These are phyloP conservation scores for Deroptyus accipitrinus DNA, from an alignment of 2,113 vertebrate species.

Conservation along the genomic window DNA sequence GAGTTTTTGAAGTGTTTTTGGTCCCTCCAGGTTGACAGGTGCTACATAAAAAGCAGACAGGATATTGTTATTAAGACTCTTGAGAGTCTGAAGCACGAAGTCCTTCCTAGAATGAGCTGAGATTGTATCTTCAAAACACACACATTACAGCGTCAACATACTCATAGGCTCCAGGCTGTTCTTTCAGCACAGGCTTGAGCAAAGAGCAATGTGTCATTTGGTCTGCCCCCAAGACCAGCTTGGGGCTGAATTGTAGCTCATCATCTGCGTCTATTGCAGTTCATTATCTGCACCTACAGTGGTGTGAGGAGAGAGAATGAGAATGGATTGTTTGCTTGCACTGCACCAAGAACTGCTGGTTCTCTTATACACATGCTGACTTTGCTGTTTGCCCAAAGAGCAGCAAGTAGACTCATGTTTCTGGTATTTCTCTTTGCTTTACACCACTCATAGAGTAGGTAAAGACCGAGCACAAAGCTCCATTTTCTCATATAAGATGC, in stretches of 20 bases:
- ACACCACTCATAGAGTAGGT: background rate
- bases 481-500: background rate
- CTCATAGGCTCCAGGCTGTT: background rate
- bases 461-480: background rate
- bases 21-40: conserved; percentile 59
- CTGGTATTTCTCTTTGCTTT: background rate
- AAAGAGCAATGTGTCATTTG: background rate
- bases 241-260: background rate
- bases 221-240: background rate
- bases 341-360: background rate
- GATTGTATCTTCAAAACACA: conserved; percentile 23
- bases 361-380: background rate
- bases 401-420: background rate
- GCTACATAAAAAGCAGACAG: conserved; percentile 61
- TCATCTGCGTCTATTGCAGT: background rate
- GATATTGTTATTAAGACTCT: conserved; percentile 51
- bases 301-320: background rate
- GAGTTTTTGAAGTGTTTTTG: conserved; percentile 52
- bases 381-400: background rate
- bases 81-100: conserved; percentile 36
- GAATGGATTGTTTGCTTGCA: background rate
- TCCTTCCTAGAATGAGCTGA: conserved; percentile 25
- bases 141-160: background rate
- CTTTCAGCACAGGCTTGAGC: background rate
- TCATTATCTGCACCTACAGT: background rate